Evolutionary conservation across 2,113 vertebrate species (phyloP).

Genomic region (Plecotus auritus): DNA sequence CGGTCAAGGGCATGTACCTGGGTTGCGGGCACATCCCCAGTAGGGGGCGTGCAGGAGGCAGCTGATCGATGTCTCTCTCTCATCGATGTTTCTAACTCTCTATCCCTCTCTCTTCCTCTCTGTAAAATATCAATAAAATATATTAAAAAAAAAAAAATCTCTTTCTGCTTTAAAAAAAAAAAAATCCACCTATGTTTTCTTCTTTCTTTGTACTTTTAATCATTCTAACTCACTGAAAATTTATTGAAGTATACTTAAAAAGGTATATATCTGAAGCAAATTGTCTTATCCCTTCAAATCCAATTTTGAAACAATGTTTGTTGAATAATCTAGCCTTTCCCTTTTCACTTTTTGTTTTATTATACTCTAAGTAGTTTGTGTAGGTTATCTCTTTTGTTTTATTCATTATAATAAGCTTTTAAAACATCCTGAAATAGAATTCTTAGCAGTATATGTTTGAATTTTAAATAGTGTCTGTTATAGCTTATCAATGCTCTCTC

Average conservation of each 20-base stretch:
- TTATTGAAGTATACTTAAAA: slow-evolving; percentile 15
- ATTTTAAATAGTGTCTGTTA: slow-evolving; percentile 16
- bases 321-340: slow-evolving; percentile 10
- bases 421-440: slow-evolving; percentile 37
- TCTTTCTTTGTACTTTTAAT: slow-evolving; percentile 2
- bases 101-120: too few species aligned
- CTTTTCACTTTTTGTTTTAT: slow-evolving; percentile 38
- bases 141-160: too few species aligned
- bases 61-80: too few species aligned
- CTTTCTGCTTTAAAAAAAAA: too few species aligned
- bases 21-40: too few species aligned
- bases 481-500: background rate
- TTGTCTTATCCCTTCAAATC: slow-evolving; percentile 13
- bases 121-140: too few species aligned
- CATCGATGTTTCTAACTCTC: too few species aligned
- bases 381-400: slow-evolving; percentile 21
- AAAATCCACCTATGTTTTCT: background rate
- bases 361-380: background rate
- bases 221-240: background rate
- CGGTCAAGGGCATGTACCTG: too few species aligned
- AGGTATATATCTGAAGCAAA: slow-evolving; percentile 1
- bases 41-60: too few species aligned
- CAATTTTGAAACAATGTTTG: background rate
- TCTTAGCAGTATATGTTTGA: background rate
- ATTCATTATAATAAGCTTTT: slow-evolving; percentile 10